Evolutionary conservation across 2,797 vertebrate species (phyloP), one percentile per base, ranked within the genome.

Genomic region (Sitta carolinensis): DNA sequence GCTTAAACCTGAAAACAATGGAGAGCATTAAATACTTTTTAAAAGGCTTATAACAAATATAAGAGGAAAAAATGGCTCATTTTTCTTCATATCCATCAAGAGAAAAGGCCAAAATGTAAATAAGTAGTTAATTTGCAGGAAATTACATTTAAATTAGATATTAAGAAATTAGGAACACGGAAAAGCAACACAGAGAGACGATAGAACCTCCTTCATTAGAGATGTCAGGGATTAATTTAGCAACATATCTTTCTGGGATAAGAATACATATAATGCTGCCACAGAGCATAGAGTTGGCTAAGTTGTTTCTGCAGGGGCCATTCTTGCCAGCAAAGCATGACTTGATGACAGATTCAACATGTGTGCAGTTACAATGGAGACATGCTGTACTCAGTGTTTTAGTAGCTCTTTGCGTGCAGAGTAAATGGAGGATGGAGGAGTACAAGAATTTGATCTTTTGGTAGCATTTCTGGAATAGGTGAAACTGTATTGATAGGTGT

Each of bases 51-150:
- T 92, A 91, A 36, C 20, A 89, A 26, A 55, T 73, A 22, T 30
- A 38, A 89, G 75, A 51, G 5, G 5, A 34, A 70, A 66, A 58
- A 36, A 6, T 0, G 2, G 3, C 5, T 85, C 55, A 50, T 92
- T 95, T 92, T 61, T 94, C 78, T 92, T 94, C 47, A 64, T 87
- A 74, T 57, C 34, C 32, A 50, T 57, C 43, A 34, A 42, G 51
- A 93, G 30, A 91, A 77, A 87, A 80, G 34, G 17, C 30, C 27
- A 83, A 89, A 77, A 94, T 77, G 16, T 43, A 87, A 45, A 83
- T 93, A 91, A 91, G 57, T 66, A 83, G 78, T 63, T 96, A 87
- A 87, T 89, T 87, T 92, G 30, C 50, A 85, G 84, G 93, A 95
- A 95, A 92, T 91, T 74, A 42, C 23, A 59, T 93, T 94, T 95